A percentile compares a stretch with the other conserved stretches of the same genome.
Conservation (phyloP, 2,113 vertebrate genomes). For the Azemiops feae region DNA sequence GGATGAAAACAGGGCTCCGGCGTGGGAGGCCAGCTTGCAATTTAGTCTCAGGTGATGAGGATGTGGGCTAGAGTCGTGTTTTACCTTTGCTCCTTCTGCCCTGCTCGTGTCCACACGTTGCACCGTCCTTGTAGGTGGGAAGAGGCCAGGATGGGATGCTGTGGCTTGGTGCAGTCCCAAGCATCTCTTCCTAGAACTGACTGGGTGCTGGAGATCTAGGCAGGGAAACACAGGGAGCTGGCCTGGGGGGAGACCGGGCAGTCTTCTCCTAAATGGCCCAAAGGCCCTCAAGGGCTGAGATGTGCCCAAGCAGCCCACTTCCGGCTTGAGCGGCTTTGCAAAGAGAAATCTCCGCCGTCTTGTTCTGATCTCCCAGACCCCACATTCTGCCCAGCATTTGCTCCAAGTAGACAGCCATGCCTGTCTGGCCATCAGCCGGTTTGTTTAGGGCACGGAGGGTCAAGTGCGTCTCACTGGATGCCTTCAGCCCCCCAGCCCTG, state of each 20-base stretch:
- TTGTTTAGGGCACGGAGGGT: too few species aligned
- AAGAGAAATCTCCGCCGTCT: background rate
- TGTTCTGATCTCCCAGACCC: background rate
- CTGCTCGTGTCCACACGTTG: background rate
- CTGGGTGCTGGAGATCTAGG: too few species aligned
- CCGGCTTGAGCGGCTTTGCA: background rate
- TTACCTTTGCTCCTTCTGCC: background rate
- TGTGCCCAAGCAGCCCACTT: background rate
- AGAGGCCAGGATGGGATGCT: background rate
- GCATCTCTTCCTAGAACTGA: background rate
- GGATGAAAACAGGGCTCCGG: background rate
- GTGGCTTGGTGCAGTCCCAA: background rate
- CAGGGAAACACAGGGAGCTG: too few species aligned
- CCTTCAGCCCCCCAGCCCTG: too few species aligned
- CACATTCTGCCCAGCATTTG: too few species aligned
- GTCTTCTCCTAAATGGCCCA: background rate
- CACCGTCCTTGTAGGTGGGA: background rate
- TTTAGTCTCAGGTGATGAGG: background rate
- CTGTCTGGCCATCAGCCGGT: too few species aligned
- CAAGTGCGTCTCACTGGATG: too few species aligned
- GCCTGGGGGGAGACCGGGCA: too few species aligned
- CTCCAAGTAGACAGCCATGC: too few species aligned
- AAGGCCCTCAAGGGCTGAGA: background rate
- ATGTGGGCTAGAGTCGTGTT: too few species aligned
- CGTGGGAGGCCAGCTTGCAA: background rate